A percentile compares a stretch with the other conserved stretches of the same genome.
Evolutionary conservation across 1,140 invertebrate species (phyloP).

Genomic region (Zelostemma sp.): DNA sequence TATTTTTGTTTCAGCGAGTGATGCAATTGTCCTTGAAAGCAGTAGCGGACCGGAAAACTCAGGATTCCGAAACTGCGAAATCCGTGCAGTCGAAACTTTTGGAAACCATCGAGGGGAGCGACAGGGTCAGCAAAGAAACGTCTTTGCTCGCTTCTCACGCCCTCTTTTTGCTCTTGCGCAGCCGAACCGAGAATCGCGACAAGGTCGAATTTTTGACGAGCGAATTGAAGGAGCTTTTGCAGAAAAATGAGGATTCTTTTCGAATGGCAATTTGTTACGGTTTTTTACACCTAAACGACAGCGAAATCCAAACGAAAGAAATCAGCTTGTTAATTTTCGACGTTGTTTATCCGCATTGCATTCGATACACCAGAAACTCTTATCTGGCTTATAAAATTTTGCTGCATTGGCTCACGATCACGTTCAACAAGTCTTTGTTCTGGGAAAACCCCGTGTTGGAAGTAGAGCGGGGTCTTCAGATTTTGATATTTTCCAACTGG

Average conservation of each 20-base stretch:
- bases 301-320: conserved; percentile 25
- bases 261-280: conserved; percentile 53
- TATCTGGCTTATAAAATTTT: conserved; percentile 60
- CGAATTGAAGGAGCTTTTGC: conserved; percentile 34
- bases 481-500: conserved; percentile 59
- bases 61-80: conserved; percentile 9
- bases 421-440: conserved; percentile 33
- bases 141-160: conserved; percentile 48
- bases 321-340: conserved; percentile 42
- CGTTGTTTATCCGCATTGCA: conserved; percentile 49
- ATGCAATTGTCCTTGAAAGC: conserved; percentile 3
- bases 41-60: neutral
- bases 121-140: conserved; percentile 43
- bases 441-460: conserved; percentile 38
- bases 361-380: conserved; percentile 55
- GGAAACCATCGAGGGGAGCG: conserved; percentile 18
- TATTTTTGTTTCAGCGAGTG: conserved; percentile 16
- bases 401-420: conserved; percentile 52
- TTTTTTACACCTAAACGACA: conserved; percentile 51
- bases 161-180: conserved; percentile 37
- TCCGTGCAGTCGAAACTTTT: conserved; percentile 14
- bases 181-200: neutral
- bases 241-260: conserved; percentile 48
- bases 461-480: conserved; percentile 52
- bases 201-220: conserved; percentile 6